phyloP scores from a whole-genome alignment of 2,888 invertebrate genomes.

The Merodon equestris region DNA sequence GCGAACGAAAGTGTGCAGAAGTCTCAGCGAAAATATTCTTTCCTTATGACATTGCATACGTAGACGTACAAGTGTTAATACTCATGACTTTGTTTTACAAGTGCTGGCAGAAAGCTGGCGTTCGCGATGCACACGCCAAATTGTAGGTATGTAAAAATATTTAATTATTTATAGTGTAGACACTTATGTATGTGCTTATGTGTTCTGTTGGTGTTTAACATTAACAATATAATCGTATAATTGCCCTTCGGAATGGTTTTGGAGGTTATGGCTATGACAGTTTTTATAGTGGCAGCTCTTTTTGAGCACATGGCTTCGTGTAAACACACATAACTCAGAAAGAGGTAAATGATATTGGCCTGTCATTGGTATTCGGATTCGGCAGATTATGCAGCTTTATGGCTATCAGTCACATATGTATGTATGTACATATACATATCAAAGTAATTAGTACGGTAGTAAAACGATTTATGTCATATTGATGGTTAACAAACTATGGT shows the following conservation, averaged over 20 bases:
- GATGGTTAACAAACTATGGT: no score
- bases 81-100: no score
- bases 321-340: constrained; percentile 29
- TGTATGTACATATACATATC: no score
- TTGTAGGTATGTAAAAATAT: constrained; percentile 38
- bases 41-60: no score
- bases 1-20: no score
- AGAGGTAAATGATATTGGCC: background rate
- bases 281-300: constrained; percentile 38
- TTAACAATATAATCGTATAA: constrained; percentile 61
- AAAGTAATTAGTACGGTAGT: no score
- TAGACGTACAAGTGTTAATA: no score
- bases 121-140: constrained; percentile 49
- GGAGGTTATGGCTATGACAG: constrained; percentile 53
- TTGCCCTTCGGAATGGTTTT: constrained; percentile 22
- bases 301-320: constrained; percentile 28
- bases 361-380: no score
- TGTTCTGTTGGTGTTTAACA: constrained; percentile 50
- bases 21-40: no score
- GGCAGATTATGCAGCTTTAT: no score
- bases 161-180: constrained; percentile 58
- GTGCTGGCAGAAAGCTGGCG: constrained; percentile 6
- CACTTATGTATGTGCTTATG: constrained; percentile 29
- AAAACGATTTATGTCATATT: no score
- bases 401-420: no score